Conservation (phyloP, 2,888 invertebrate genomes). For the Rotaria magnacalcarata region DNA sequence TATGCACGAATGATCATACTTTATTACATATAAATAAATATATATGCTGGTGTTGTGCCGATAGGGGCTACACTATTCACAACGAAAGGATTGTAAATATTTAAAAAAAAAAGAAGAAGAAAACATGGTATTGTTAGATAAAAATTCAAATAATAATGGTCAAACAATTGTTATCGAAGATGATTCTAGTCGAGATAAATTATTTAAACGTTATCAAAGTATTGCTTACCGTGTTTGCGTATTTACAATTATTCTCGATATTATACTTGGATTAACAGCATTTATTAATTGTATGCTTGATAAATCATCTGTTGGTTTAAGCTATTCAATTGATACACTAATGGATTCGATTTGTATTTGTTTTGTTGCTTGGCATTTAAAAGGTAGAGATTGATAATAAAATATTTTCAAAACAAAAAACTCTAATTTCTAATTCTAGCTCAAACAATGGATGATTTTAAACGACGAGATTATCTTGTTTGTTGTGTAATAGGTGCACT, state of each 20-base stretch:
- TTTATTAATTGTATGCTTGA: slow-evolving; percentile 23
- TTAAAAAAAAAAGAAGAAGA: background rate
- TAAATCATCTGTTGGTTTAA: slow-evolving; percentile 10
- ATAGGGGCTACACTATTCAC: background rate
- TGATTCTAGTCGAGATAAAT: background rate
- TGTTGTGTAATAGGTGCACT: slow-evolving; percentile 36
- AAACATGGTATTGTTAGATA: background rate
- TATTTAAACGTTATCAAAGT: background rate
- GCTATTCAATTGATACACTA: slow-evolving; percentile 33
- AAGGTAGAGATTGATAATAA: background rate
- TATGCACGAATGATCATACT: background rate
- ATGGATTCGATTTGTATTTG: slow-evolving; percentile 32
- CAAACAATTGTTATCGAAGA: background rate
- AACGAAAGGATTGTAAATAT: background rate
- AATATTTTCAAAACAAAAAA: too few relatives aligned
- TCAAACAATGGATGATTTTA: slow-evolving; percentile 33
- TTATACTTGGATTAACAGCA: slow-evolving; percentile 21
- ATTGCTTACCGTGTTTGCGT: background rate
- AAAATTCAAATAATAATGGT: background rate
- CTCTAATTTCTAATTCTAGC: background rate
- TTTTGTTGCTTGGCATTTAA: slow-evolving; percentile 36
- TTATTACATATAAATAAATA: background rate
- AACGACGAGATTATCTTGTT: slow-evolving; percentile 32
- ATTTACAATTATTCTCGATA: slow-evolving; percentile 5
- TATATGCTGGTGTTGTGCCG: background rate